Conservation (phyloP, 2,888 invertebrate genomes). For the Drosophila testacea region DNA sequence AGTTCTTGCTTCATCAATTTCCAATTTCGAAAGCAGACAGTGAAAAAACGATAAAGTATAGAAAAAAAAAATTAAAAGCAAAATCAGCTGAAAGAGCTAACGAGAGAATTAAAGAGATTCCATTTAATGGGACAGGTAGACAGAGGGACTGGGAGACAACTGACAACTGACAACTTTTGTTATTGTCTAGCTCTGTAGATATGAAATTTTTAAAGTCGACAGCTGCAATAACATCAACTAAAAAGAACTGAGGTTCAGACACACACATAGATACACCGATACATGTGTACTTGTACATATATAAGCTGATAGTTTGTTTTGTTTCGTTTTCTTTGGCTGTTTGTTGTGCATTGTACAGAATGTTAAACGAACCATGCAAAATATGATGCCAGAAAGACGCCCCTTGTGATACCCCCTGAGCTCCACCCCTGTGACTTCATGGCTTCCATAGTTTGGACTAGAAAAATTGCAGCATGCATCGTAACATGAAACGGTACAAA, state of each 20-base stretch:
- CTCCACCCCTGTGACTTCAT: constrained; percentile 7
- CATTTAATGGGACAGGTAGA: constrained; percentile 11
- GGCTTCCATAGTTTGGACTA: constrained; percentile 37
- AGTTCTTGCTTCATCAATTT: constrained; percentile 70
- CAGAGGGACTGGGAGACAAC: constrained; percentile 10
- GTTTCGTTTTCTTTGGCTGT: constrained; percentile 36
- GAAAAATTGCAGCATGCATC: constrained; percentile 51
- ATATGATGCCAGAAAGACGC: constrained; percentile 63
- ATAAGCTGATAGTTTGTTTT: constrained; percentile 38
- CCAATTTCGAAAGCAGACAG: constrained; percentile 40
- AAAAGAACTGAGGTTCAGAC: constrained; percentile 8
- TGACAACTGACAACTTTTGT: constrained; percentile 25
- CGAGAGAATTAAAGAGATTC: neutral
- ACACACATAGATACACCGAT: constrained; percentile 14
- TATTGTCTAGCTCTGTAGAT: constrained; percentile 30
- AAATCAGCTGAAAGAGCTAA: constrained; percentile 6
- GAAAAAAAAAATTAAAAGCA: no score
- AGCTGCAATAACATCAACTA: constrained; percentile 44
- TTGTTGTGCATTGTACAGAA: constrained; percentile 66
- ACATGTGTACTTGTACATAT: constrained; percentile 8
- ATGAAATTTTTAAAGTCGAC: constrained; percentile 42
- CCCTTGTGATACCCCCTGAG: neutral
- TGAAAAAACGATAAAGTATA: neutral
- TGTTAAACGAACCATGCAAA: constrained; percentile 81
- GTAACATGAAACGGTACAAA: constrained; percentile 8